Evolutionary conservation across 2,113 vertebrate species (phyloP), one percentile per base, ranked within the genome.

Genomic region (Crotalus horridus): DNA sequence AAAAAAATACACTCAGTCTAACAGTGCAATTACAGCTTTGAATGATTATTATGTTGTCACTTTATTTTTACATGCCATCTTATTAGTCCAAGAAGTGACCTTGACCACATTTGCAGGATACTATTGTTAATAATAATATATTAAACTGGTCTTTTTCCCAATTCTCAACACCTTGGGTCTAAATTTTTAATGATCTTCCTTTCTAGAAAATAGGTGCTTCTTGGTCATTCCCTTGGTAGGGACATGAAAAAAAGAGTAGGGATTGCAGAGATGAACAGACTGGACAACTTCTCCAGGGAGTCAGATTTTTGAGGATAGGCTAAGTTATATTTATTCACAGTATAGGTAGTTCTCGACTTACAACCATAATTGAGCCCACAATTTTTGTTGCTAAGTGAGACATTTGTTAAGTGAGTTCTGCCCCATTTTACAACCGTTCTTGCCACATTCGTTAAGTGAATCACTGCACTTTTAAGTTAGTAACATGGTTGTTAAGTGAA

Each of bases 51-150:
- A 46, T 29, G 59, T 24, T 89, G 11, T 89, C 21, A 10, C 74
- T 58, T 89, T 46, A 69, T 81, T 48, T 48, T 58, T 48, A 69
- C 69, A 46, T 64, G 26, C 29, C 26, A 48, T 56, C 21, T 56
- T 85, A 26, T 89, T 89, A n/a, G 17, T 85, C 54, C 43, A 56
- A 59, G 55, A n/a, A 92, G 87, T 58, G 39, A 43, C 91, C 91
- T 92, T 92, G 91, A 92, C 48, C 91, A 89, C 21, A 55, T 21
- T 87, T 51, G 21, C n/a, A 81, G 33, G 74, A 81, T 81, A 81
- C 33, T 39, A 39, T 39, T 43, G 39, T 81, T 81, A 81, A 81
- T 21, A 81, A 81, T 81, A 43, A 43, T 43, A 21, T 81, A 81
- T 81, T 33, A 43, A 81, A 21, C 33, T 21, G 33, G 15, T 81